Evolutionary conservation across 2,888 invertebrate species (phyloP).

Genomic region (Piscicola geometra): DNA sequence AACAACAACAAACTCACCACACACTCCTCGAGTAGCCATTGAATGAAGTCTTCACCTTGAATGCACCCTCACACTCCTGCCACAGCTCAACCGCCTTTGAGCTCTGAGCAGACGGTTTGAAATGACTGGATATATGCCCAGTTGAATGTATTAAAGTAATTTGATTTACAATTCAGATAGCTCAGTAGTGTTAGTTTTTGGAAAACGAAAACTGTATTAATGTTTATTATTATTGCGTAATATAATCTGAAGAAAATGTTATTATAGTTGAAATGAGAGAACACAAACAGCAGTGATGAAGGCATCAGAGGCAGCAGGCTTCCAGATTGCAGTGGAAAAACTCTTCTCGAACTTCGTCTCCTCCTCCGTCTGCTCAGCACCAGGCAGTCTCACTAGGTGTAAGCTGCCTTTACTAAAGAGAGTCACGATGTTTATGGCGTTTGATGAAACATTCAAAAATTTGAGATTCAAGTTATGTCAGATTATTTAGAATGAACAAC

Average conservation of each 20-base stretch:
- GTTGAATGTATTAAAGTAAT: too few species aligned
- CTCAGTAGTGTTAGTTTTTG: too few species aligned
- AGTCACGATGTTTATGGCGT: not conserved
- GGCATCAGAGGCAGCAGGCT: not conserved
- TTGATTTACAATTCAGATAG: too few species aligned
- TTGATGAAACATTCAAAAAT: not conserved
- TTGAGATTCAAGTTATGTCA: not conserved
- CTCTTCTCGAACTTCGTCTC: too few species aligned
- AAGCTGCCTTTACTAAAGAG: not conserved
- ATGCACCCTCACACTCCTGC: not conserved
- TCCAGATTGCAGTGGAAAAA: not conserved
- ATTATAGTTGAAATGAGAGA: too few species aligned
- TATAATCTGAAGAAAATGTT: not conserved
- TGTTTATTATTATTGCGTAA: not conserved
- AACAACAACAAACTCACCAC: not conserved
- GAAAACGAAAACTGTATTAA: not conserved
- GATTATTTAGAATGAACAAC: not conserved
- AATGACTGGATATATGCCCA: too few species aligned
- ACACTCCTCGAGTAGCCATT: constrained; percentile 6
- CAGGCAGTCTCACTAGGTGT: not conserved
- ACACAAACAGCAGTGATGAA: not conserved
- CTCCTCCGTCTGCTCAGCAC: too few species aligned
- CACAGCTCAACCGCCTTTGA: not conserved
- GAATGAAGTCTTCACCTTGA: not conserved
- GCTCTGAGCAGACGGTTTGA: too few species aligned